Base-by-base conservation (phyloP, 2,888 invertebrate genomes). In the Machimus rusticus region DNA sequence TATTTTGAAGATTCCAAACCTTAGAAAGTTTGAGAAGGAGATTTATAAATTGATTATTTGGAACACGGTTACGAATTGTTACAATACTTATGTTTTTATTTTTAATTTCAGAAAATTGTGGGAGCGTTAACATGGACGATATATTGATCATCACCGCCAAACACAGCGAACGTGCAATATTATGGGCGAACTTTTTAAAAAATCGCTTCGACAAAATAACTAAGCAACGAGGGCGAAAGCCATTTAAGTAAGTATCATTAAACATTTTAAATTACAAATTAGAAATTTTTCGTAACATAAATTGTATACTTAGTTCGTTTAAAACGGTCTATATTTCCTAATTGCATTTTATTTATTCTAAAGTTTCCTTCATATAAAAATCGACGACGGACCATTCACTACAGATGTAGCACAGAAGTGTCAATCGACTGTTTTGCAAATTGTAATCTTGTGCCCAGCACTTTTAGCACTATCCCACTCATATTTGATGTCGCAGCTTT, bases 121-220 rank as follows among this genome's bases (percentile, higher is more conserved):
- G 89, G 86, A 86, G 87, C 88, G 91, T 91, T 89, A 95, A 95
- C 91, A 96, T 96, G 95, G 96, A 97, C 93, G 97, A 97, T 91
- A 96, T 97, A 89, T 94, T 97, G 88, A 96, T 97, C 91, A 93
- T 97, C 88, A 97, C 96, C 91, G 95, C 96, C 90, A 95, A 95
- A 88, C 95, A 95, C 88, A 97, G 96, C 90, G 96, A 96, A 84
- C 95, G 96, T 89, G 96, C 97, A 88, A 94, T 95, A 34, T 92
- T 96, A 86, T 96, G 97, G 96, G 96, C 96, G 23, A 96, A 96
- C 91, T 97, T 97, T 92, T 94, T 97, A 89, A 95, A 95, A 79
- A 95, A 95, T 87, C 96, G 97, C 92, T 97, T 97, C 92, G 96
- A 97, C 92, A 96, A 97, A 93, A 96, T 97, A 90, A 96, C 96